These are phyloP conservation scores for Leptestheria dahalacensis DNA, from an alignment of 1,140 invertebrate species.

Conservation along the genomic window DNA sequence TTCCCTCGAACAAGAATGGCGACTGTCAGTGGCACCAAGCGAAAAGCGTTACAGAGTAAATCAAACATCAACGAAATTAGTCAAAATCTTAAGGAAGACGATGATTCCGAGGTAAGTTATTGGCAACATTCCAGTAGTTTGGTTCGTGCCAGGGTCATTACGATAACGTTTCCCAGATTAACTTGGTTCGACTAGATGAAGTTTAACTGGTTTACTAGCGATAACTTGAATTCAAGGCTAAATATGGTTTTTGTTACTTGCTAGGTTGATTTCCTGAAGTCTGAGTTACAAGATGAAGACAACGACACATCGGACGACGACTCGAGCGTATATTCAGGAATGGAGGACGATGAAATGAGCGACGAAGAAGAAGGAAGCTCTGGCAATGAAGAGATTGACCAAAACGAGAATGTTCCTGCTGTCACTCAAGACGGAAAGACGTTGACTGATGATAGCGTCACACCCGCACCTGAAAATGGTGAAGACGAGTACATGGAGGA, in stretches of 20 bases:
- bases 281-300: constrained; percentile 1
- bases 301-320: constrained; percentile 24
- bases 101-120: not conserved
- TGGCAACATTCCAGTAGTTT: not conserved
- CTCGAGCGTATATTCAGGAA: constrained; percentile 28
- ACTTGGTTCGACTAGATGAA: too few relatives aligned
- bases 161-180: too few relatives aligned
- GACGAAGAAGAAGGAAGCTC: constrained; percentile 16
- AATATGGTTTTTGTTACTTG: too few relatives aligned
- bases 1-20: not conserved
- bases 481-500: constrained; percentile 55
- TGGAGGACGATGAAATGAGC: constrained; percentile 24
- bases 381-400: constrained; percentile 21
- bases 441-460: not conserved
- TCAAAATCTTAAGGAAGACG: too few relatives aligned
- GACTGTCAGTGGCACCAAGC: not conserved
- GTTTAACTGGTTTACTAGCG: not conserved
- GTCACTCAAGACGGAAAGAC: constrained; percentile 13
- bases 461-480: constrained; percentile 11
- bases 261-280: constrained; percentile 9
- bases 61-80: too few relatives aligned
- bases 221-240: constrained; percentile 1
- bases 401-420: constrained; percentile 1
- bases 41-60: too few relatives aligned
- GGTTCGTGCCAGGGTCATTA: too few relatives aligned